Evolutionary conservation across 2,888 invertebrate genomes (phyloP).

Genomic region (Cistogaster globosa): DNA sequence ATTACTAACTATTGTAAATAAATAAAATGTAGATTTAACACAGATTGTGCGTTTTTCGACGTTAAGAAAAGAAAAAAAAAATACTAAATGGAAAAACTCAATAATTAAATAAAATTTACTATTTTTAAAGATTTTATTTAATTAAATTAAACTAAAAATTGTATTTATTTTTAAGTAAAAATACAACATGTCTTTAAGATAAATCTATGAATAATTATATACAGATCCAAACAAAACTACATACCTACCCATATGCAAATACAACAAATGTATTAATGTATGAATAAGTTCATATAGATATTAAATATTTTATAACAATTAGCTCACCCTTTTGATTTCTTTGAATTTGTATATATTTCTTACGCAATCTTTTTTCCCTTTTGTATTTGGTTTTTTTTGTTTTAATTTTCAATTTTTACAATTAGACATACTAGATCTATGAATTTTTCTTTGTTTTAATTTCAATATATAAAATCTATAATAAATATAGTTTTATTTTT

Average conservation of each 20-base stretch:
- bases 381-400: neutral
- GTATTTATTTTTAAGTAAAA: slow-evolving; percentile 33
- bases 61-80: no score
- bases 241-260: neutral
- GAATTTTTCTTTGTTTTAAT: slow-evolving; percentile 17
- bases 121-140: no score
- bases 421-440: slow-evolving; percentile 27
- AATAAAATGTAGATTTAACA: neutral
- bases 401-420: neutral
- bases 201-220: slow-evolving; percentile 2
- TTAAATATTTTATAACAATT: slow-evolving; percentile 20
- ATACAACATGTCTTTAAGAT: slow-evolving; percentile 30
- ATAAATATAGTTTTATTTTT: slow-evolving; percentile 62
- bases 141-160: neutral
- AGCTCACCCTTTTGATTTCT: neutral
- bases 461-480: slow-evolving; percentile 37
- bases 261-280: slow-evolving; percentile 5
- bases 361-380: slow-evolving; percentile 25
- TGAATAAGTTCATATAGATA: slow-evolving; percentile 11
- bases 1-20: slow-evolving; percentile 23
- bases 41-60: no score
- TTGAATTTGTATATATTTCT: slow-evolving; percentile 16
- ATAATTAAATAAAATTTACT: no score
- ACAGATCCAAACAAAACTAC: neutral
- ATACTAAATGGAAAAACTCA: no score